Evolutionary conservation across 2,113 vertebrate species (phyloP), one percentile per base, ranked within the genome.

Genomic region (Plectropomus leopardus): DNA sequence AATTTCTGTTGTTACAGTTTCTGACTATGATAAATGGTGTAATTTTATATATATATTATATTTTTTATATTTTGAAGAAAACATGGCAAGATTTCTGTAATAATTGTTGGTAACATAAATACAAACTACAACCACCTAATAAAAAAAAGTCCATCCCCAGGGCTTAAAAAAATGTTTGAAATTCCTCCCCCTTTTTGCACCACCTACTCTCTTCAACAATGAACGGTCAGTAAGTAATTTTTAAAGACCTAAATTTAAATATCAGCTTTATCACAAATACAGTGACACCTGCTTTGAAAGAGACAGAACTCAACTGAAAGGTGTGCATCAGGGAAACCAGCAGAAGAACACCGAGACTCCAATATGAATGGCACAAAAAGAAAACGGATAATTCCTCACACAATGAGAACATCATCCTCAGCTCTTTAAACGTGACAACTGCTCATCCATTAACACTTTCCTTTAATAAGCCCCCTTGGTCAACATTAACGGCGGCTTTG

Each of bases 361-460:
- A 11, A n/a, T 58, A 32, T 23, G 48, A 53, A 28, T 4, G n/a
- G 14, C 32, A 11, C 4, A 7, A 34, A 13, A 65, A 19, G 21
- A 74, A 69, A 7, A 73, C 40, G 21, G 32, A 57, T 61, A 48
- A 45, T 48, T 51, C 54, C n/a, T 44, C 13, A 36, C 24, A 51
- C 44, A 14, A 11, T 53, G 73, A 83, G 48, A 80, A 75, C 78
- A 79, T 69, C 58, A 32, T 34, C 40, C 10, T 61, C 48, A 28
- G 24, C 68, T 74, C 51, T 61, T 44, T 9, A 61, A 73, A 74
- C 0, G 53, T 76, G 78, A 81, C 65, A 84, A 73, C 48, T 72
- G 21, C 67, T 77, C 51, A 36, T 87, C 81, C 34, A 28, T 88
- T 86, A 87, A 86, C 91, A 83, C 84, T 61, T 85, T 63, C 42